A percentile compares a stretch with the other conserved stretches of the same genome.
Conservation (phyloP, 2,888 invertebrate genomes). For the Cryptus armator region DNA sequence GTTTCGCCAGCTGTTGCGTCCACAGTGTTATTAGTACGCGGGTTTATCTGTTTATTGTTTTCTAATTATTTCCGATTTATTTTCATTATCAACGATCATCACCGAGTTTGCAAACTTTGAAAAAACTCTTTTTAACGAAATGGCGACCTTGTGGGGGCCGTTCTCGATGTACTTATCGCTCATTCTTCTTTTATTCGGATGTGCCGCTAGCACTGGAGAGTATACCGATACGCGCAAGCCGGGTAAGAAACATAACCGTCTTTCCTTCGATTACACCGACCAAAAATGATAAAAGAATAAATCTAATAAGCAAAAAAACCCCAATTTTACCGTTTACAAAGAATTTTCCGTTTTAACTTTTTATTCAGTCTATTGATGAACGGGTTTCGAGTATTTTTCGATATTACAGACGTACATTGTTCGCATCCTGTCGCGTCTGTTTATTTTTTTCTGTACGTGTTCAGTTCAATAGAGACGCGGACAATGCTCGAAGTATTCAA, state of each 20-base stretch:
- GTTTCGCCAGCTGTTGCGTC: conserved; percentile 45
- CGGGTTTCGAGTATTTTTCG: conserved; percentile 18
- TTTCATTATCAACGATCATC: background rate
- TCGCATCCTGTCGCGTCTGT: background rate
- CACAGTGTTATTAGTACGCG: conserved; percentile 3
- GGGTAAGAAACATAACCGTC: conserved; percentile 77
- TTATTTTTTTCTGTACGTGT: background rate
- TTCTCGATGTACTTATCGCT: conserved; percentile 29
- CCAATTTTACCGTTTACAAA: too few relatives aligned
- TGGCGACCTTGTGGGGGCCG: background rate
- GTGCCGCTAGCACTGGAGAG: background rate
- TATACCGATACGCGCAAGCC: conserved; percentile 10
- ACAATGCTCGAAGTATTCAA: background rate
- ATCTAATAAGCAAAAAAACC: background rate
- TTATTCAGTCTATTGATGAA: background rate
- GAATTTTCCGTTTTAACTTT: too few relatives aligned
- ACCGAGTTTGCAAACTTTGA: background rate
- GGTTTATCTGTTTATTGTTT: background rate
- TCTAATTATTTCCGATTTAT: background rate
- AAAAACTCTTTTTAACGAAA: background rate
- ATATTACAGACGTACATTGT: background rate
- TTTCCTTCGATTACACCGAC: background rate
- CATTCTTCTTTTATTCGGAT: conserved; percentile 44
- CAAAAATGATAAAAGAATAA: background rate
- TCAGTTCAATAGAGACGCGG: background rate